Base-by-base conservation (phyloP, 2,113 vertebrate species). In the Indicator maculatus region DNA sequence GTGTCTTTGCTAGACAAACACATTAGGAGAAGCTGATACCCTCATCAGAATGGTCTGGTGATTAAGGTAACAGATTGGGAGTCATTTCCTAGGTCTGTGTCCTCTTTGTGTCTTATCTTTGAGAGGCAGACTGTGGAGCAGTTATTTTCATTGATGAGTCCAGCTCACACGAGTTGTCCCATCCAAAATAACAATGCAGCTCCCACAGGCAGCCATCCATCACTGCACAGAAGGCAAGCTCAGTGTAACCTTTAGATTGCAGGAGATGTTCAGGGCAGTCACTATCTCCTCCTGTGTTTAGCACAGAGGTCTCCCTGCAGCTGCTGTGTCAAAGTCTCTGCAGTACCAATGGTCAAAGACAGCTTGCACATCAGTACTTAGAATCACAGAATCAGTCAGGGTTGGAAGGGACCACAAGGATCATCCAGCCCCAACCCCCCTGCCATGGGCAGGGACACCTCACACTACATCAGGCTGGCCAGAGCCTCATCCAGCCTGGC, bases 101-200 rank as follows among this genome's bases (percentile, higher is more conserved):
- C 82, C 87, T 93, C 95, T 90, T n/a, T 2, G 8, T 75, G 89
- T 59, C 83, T 96, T 96, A 93, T 96, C 94, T 92, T 88, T 90
- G 77, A 94, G 74, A 88, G 71, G 90, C 81, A 95, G 95, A 86
- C 93, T 67, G 39, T 31, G 74, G 90, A 61, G 30, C 63, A 87
- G 88, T 95, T 91, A 85, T 71, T 83, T 73, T 90, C 88, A 69
- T 6, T 91, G 88, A 91, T 38, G 83, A 80, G 83, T 2, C 72
- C 41, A 30, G 53, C 70, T 93, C 8, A 52, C 61, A 45, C 63
- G 11, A 18, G 70, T 45, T 78, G 90, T 70, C 86, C 86, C 83
- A 16, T 11, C 65, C 70, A 14, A 88, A 94, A 86, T 86, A 94
- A 94, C 33, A 80, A 83, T 89, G 33, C 83, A 38, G 82, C 85